Base-by-base conservation (phyloP, 2,797 vertebrate species). In the Neosalanx taihuensis region DNA sequence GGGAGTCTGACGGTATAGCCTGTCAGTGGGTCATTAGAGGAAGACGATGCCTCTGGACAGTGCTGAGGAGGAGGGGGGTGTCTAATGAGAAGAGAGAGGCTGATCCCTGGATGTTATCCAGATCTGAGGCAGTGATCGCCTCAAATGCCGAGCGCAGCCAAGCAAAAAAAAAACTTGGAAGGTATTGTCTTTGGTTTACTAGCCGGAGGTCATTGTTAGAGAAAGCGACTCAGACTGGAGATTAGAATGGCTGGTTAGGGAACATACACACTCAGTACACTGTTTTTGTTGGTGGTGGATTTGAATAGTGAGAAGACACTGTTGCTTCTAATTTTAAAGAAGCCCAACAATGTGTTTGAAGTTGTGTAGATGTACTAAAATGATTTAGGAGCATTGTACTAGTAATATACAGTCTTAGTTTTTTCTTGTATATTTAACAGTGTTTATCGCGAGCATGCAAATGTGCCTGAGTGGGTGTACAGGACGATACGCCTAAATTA, bases 81-180 rank as follows among this genome's bases (percentile, higher is more conserved):
- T 26, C 49, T 71, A 59, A 69, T 64, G 69, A 58, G 68, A 30
- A 71, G 59, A 58, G 59, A 67, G 41, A 71, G 64, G 68, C 51
- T 49, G 46, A 46, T 56, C 33, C 41, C 56, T 67, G 70, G 65
- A 76, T 33, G 49, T 3, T 30, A 33, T 65, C 61, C 66, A 59
- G 37, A 20, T 57, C 20, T 51, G 20, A 23, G 49, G 2, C 13
- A 51, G 35, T 5, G 35, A 49, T 18, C n/a, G 18, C 58, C 31
- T 31, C 23, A 64, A 64, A 15, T 13, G 20, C 49, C 6, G 23
- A 67, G 49, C 23, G 5, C 46, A 26, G 23, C 23, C 23, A 26
- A 26, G 23, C 23, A 26, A 26, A 26, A n/a, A 30, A 35, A 60
- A 57, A 18, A 58, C 20, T 56, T 69, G 67, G 41, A 46, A 9